Percentiles rank a stretch among this genome's conserved stretches.
Conservation (phyloP, 2,797 vertebrate genomes). For the Avahi laniger region DNA sequence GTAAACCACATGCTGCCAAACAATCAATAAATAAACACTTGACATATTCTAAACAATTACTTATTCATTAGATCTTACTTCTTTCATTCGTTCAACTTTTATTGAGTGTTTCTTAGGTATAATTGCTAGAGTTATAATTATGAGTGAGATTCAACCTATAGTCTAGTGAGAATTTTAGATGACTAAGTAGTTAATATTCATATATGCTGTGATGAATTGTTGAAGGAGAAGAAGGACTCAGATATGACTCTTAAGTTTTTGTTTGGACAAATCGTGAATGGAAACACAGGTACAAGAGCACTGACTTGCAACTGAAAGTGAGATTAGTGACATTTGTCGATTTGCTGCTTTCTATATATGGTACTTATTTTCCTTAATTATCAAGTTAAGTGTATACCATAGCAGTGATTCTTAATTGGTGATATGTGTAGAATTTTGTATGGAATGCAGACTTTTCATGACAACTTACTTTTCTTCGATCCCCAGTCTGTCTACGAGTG, state of each 20-base stretch:
- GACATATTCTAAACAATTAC: neutral
- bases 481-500: neutral
- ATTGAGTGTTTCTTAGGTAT: neutral
- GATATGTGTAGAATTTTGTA: neutral
- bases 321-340: neutral
- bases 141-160: neutral
- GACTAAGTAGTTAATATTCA: neutral
- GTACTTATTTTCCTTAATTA: neutral
- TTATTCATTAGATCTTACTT: neutral
- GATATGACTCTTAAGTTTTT: neutral
- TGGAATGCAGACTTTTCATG: neutral
- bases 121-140: neutral
- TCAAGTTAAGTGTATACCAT: neutral
- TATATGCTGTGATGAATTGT: neutral
- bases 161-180: constrained; percentile 2
- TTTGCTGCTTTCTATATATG: neutral
- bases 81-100: neutral
- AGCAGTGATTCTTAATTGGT: constrained; percentile 21
- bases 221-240: neutral
- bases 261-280: neutral
- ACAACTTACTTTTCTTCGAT: neutral
- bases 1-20: neutral
- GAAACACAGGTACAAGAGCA: neutral
- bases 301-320: neutral
- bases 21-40: neutral